Percentiles rank a stretch among this genome's conserved stretches.
Conservation (phyloP, 2,797 vertebrate species). For the Hephaestus fuliginosus region DNA sequence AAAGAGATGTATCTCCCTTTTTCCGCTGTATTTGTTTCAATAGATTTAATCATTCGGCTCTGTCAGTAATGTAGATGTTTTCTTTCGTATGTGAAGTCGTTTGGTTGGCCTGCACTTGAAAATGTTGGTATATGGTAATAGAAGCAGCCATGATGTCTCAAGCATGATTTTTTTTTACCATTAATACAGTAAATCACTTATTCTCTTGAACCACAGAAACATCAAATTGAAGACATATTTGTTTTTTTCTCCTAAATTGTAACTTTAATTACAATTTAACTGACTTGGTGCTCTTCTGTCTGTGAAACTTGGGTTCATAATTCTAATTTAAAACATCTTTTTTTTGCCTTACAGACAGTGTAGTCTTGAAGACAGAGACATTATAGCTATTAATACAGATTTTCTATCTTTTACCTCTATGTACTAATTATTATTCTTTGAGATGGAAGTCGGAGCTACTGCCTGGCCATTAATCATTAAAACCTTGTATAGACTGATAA, state of each 20-base stretch:
- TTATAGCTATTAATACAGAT: background rate
- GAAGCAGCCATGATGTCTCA: background rate
- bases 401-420: background rate
- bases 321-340: background rate
- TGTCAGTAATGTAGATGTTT: slow-evolving; percentile 34
- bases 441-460: background rate
- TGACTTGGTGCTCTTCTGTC: background rate
- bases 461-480: background rate
- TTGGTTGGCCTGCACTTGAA: background rate
- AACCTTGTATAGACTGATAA: background rate
- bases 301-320: background rate
- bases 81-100: slow-evolving; percentile 18
- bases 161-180: background rate
- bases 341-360: too few species aligned
- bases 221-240: background rate
- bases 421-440: background rate
- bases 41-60: slow-evolving; percentile 43
- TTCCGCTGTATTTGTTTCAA: slow-evolving; percentile 36
- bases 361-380: background rate
- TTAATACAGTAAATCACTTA: background rate
- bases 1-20: slow-evolving; percentile 62
- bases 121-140: background rate
- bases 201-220: background rate
- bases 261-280: background rate
- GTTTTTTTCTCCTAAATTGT: background rate